Base-by-base conservation (phyloP, 2,797 vertebrate genomes). In the Galaxias olidus region DNA sequence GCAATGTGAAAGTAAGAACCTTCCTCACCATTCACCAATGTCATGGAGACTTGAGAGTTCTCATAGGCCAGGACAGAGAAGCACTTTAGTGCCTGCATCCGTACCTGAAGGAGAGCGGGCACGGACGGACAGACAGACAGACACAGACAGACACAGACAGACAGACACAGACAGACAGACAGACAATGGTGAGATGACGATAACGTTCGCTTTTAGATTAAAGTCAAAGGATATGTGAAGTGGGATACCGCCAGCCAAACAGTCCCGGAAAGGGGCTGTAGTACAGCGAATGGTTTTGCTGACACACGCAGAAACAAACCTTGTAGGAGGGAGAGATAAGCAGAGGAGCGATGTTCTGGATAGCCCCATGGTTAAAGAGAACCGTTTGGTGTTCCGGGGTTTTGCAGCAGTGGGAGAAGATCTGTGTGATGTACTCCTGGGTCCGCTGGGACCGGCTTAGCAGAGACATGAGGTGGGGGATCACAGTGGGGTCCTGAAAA, bases 361-460 rank as follows among this genome's bases (percentile, higher is more conserved):
- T 95, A 86, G 96, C 96, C 69, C 95, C 95, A 1, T 96, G 94
- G 89, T 95, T 98, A 89, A 95, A 99, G 74, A 99, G 91, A 89
- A 97, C 94, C 56, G 94, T 97, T 89, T 99, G 98, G 89, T 99
- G 96, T 84, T 98, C 97, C 65, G 95, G 94, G 57, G 95, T 98
- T 97, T 99, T 98, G 94, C 98, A 99, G 91, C 98, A 99, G 88
- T 99, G 96, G 67, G 96, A 97, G 92, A 99, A 98, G 90, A 99
- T 97, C 93, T 99, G 96, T 71, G 96, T 99, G 88, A 96, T 97
- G 90, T 98, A 99, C 83, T 99, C 98, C 83, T 99, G 96, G 18
- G 96, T 97, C 73, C 93, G 94, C 78, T 93, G 93, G 61, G 96
- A 98, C 88, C 90, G 94, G 89, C 95, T 94, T 72, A 99, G 92